These are phyloP conservation scores for Prinia subflava DNA, from an alignment of 2,113 vertebrate species.

Conservation along the genomic window DNA sequence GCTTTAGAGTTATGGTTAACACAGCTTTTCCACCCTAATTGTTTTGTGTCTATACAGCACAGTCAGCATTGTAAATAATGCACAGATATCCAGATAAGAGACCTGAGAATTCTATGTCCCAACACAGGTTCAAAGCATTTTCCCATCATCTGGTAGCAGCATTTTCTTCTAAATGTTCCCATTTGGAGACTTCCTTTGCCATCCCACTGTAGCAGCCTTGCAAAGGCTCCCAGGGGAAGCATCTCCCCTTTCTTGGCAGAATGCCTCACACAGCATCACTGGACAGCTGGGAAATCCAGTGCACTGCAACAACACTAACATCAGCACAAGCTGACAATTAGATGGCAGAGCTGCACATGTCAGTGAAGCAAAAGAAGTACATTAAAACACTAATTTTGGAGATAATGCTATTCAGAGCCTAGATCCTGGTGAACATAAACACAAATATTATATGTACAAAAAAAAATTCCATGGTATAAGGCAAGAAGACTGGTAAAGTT, in stretches of 20 bases:
- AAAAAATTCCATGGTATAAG: not conserved
- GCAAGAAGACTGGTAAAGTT: not conserved
- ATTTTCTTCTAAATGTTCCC: not conserved
- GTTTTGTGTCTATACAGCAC: not conserved
- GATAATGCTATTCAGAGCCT: not conserved
- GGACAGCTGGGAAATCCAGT: not conserved
- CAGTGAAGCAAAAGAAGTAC: not conserved
- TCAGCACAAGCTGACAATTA: not conserved
- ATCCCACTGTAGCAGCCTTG: not conserved
- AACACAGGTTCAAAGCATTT: not conserved
- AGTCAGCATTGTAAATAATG: not conserved
- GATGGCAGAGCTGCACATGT: not conserved
- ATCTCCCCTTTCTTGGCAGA: not conserved
- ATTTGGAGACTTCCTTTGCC: not conserved
- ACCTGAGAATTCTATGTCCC: not conserved
- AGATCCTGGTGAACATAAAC: not conserved
- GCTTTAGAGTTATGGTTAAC: not conserved
- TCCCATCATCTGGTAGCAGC: not conserved
- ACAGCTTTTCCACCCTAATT: not conserved
- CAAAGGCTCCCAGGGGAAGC: not conserved
- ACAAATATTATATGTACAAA: not conserved
- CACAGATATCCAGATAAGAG: not conserved
- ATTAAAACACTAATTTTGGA: not conserved
- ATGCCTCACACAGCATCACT: not conserved
- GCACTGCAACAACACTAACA: not conserved